These are phyloP conservation scores for Rutpela maculata DNA, from an alignment of 2,888 invertebrate genomes.

Conservation along the genomic window DNA sequence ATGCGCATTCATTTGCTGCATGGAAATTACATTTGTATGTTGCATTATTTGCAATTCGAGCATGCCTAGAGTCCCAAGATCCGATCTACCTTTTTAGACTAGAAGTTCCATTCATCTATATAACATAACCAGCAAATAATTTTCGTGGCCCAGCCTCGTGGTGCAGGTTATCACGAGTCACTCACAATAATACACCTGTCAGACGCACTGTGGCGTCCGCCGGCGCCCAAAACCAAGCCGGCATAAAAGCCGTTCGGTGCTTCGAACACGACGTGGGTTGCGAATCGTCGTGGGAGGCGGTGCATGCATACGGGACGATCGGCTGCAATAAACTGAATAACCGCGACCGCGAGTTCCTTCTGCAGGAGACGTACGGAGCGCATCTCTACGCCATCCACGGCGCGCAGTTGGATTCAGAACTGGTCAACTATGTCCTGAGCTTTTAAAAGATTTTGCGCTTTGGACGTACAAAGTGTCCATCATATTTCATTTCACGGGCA, in stretches of 20 bases:
- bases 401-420: slow-evolving; percentile 50
- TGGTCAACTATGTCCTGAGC: slow-evolving; percentile 25
- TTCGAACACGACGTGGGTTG: slow-evolving; percentile 44
- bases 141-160: background rate
- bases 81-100: slow-evolving; percentile 29
- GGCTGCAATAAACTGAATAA: slow-evolving; percentile 59
- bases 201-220: slow-evolving; percentile 24
- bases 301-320: slow-evolving; percentile 50
- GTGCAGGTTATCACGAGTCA: slow-evolving; percentile 14
- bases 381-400: slow-evolving; percentile 46
- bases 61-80: slow-evolving; percentile 3
- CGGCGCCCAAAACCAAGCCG: slow-evolving; percentile 8
- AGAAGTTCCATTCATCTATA: slow-evolving; percentile 25
- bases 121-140: slow-evolving; percentile 23
- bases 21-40: no score
- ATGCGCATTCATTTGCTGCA: no score
- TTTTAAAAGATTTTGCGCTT: slow-evolving; percentile 49
- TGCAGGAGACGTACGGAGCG: slow-evolving; percentile 55
- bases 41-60: background rate
- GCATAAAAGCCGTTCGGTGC: slow-evolving; percentile 5
- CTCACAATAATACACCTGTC: slow-evolving; percentile 32
- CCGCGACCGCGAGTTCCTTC: slow-evolving; percentile 51
- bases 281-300: slow-evolving; percentile 35
- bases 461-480: slow-evolving; percentile 4
- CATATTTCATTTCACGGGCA: slow-evolving; percentile 5